Percentiles rank a stretch among this genome's conserved stretches.
These are phyloP conservation scores for Anthrax anthrax DNA, from an alignment of 2,888 invertebrate genomes.

Conservation along the genomic window DNA sequence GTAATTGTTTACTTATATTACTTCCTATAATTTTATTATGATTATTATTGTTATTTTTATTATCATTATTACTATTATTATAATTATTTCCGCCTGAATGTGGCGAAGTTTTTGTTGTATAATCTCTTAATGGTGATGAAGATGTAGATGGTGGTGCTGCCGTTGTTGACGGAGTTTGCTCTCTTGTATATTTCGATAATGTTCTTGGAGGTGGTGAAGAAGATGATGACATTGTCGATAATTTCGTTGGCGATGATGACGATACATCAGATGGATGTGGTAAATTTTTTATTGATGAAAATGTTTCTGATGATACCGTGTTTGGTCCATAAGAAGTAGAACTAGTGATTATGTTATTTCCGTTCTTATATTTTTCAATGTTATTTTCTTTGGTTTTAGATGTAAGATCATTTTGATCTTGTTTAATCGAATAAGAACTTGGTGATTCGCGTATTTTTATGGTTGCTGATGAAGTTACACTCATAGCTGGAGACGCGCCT, in stretches of 20 bases:
- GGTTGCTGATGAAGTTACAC: constrained; percentile 24
- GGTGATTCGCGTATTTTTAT: constrained; percentile 29
- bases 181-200: constrained; percentile 32
- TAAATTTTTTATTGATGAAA: constrained; percentile 7
- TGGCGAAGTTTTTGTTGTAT: neutral
- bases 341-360: constrained; percentile 4
- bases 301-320: constrained; percentile 9
- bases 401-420: constrained; percentile 11
- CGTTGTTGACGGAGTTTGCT: constrained; percentile 31
- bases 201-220: constrained; percentile 33
- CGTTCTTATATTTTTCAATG: constrained; percentile 10
- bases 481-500: constrained; percentile 29
- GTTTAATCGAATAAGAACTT: constrained; percentile 29
- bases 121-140: constrained; percentile 19
- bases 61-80: constrained; percentile 19
- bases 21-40: constrained; percentile 7
- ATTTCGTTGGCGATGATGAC: constrained; percentile 18
- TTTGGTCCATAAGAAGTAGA: constrained; percentile 13
- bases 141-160: constrained; percentile 24
- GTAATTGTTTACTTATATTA: constrained; percentile 11
- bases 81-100: neutral
- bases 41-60: constrained; percentile 17
- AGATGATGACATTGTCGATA: constrained; percentile 22
- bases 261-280: constrained; percentile 16
- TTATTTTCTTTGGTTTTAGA: constrained; percentile 10